Evolutionary conservation across 2,888 invertebrate genomes (phyloP).

Genomic region (Bugula neritina): DNA sequence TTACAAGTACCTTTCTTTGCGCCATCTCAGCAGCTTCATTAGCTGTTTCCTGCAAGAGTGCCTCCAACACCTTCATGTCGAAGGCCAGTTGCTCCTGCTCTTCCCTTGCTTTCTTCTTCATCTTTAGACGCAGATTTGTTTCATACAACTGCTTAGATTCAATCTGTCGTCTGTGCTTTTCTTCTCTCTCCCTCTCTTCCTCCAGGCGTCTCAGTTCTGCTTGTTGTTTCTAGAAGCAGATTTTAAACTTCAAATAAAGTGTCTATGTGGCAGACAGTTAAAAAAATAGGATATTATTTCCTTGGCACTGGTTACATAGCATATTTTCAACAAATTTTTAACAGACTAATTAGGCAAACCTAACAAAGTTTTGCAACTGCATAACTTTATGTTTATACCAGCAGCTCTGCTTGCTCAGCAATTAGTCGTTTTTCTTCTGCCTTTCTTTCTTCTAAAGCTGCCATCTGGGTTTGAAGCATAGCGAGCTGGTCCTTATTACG

Average conservation of each 20-base stretch:
- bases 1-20: constrained; percentile 51
- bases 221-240: constrained; percentile 37
- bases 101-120: constrained; percentile 47
- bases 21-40: constrained; percentile 48
- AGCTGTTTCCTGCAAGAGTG: constrained; percentile 47
- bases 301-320: too few species aligned
- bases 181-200: constrained; percentile 43
- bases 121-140: constrained; percentile 44
- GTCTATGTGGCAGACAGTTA: background rate
- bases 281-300: background rate
- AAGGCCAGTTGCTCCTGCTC: constrained; percentile 52
- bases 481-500: constrained; percentile 44
- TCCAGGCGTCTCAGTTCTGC: constrained; percentile 46
- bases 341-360: too few species aligned
- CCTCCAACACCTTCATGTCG: constrained; percentile 51
- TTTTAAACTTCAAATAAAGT: too few species aligned
- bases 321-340: too few species aligned
- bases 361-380: too few species aligned
- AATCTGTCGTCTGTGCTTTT: constrained; percentile 44
- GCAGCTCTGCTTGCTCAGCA: constrained; percentile 46
- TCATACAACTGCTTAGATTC: constrained; percentile 46
- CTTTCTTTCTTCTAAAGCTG: constrained; percentile 46
- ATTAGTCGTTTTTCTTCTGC: constrained; percentile 43
- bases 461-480: constrained; percentile 48
- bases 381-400: too few species aligned